Evolutionary conservation across 37 sponge, comb jelly and placozoan species (phyloP).

Genomic region (Ianthella basta): DNA sequence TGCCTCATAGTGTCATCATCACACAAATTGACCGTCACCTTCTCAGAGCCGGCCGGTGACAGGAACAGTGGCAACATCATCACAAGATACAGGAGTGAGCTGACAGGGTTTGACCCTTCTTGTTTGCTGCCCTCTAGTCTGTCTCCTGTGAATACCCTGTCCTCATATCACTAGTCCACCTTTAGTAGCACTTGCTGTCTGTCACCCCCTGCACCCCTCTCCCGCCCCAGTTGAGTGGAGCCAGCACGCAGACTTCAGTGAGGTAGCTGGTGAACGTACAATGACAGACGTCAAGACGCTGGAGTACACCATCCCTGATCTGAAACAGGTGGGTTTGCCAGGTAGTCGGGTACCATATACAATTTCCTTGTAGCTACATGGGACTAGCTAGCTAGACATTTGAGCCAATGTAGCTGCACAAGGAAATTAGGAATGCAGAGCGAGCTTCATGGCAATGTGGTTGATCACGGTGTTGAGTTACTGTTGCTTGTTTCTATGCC

Average conservation of each 20-base stretch:
- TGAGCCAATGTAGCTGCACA: no score
- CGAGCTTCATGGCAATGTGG: no score
- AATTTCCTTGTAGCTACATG: background rate
- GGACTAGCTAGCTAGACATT: background rate
- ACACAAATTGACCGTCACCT: slow-evolving; percentile 58
- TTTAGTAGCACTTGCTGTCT: background rate
- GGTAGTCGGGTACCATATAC: background rate
- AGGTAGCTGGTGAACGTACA: slow-evolving; percentile 62
- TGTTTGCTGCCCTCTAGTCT: background rate
- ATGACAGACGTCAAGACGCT: slow-evolving; percentile 56
- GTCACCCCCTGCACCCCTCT: background rate
- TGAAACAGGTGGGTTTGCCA: slow-evolving; percentile 52
- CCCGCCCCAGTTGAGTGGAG: slow-evolving; percentile 80
- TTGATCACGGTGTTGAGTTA: no score
- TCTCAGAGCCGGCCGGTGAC: slow-evolving; percentile 42
- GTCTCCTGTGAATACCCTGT: no score
- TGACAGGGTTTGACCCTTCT: background rate
- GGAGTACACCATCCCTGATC: slow-evolving; percentile 76
- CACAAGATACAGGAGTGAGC: slow-evolving; percentile 80
- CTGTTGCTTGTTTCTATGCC: no score
- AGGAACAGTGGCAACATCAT: slow-evolving; percentile 48
- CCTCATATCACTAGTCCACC: no score
- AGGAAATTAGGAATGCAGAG: no score
- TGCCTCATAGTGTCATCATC: slow-evolving; percentile 55
- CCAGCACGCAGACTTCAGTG: slow-evolving; percentile 40